Base-by-base conservation (phyloP, 2,113 vertebrate genomes). In the Phainopepla nitens region DNA sequence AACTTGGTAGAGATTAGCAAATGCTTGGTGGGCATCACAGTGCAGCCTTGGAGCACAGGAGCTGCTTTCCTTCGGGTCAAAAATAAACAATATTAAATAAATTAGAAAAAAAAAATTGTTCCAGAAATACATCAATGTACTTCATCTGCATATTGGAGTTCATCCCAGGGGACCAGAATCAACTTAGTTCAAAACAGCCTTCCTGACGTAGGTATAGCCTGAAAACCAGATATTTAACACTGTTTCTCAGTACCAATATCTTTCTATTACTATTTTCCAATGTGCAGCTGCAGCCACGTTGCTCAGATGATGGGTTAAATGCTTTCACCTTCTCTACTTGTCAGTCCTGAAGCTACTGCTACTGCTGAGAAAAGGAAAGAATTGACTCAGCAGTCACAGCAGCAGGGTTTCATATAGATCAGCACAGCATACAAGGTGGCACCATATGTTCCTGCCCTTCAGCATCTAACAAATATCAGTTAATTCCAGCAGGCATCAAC, bases 391-490 rank as follows among this genome's bases (percentile, higher is more conserved):
- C 88, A 90, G 54, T 86, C 57, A 35, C 18, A 82, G 86, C 82
- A 94, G 90, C 71, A 96, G 92, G 64, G 60, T 80, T 90, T 94
- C 69, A 50, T 78, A 90, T 45, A 73, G 82, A 82, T 86, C 60
- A 86, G 93, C 51, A 76, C 89, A 89, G 91, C 89, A 86, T 77
- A 75, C 83, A 82, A 89, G 76, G 87, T 84, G 87, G 93, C 83
- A 94, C 87, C 95, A 92, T 92, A 87, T 97, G 91, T 91, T 97
- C 80, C 86, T 95, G 83, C 89, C 94, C 73, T 94, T 94, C 92
- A 94, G 93, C 83, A 51, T 92, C 83, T 94, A 73, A 90, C 71
- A 93, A 95, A 71, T 93, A 93, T 66, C 90, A 95, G 87, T 95
- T 97, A 88, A 96, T 94, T 96, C 86, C 89, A 90, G 88, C 89